Conservation (phyloP, 2,113 vertebrate species). For the Cygnus buccinator region DNA sequence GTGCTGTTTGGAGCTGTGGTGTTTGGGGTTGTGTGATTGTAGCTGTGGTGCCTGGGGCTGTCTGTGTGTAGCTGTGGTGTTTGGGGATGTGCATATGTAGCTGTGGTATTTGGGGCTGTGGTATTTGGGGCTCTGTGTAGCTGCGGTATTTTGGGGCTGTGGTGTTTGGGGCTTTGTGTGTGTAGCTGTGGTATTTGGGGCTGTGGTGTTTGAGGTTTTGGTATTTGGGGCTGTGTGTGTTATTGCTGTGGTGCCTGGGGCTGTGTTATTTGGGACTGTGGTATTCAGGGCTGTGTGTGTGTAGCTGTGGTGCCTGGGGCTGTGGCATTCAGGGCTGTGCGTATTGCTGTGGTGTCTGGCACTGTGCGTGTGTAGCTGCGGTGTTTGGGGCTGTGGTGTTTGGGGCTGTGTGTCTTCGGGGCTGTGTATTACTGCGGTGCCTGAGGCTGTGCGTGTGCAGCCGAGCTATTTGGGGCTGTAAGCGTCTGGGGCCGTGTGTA, state of each 20-base stretch:
- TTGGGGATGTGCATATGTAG: too few species aligned
- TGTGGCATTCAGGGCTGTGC: too few species aligned
- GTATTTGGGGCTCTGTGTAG: too few species aligned
- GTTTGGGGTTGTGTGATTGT: too few species aligned
- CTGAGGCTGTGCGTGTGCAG: background rate
- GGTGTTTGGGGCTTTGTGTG: too few species aligned
- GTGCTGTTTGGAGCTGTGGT: accelerated
- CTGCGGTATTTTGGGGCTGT: background rate
- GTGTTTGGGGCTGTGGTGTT: background rate
- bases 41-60: too few species aligned
- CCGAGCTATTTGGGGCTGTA: background rate
- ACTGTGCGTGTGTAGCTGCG: background rate
- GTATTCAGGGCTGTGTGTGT: too few species aligned
- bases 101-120: too few species aligned
- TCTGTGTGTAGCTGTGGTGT: background rate
- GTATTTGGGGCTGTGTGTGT: too few species aligned
- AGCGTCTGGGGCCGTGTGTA: background rate
- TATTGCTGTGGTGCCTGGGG: background rate
- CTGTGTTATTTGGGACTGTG: background rate
- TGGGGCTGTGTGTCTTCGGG: background rate
- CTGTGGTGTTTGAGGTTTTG: accelerated
- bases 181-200: too few species aligned
- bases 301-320: background rate
- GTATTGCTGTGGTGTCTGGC: background rate
- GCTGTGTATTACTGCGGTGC: background rate